Conservation (phyloP, 37 sponge, comb jelly and placozoan genomes). For the Halichondria panicea region DNA sequence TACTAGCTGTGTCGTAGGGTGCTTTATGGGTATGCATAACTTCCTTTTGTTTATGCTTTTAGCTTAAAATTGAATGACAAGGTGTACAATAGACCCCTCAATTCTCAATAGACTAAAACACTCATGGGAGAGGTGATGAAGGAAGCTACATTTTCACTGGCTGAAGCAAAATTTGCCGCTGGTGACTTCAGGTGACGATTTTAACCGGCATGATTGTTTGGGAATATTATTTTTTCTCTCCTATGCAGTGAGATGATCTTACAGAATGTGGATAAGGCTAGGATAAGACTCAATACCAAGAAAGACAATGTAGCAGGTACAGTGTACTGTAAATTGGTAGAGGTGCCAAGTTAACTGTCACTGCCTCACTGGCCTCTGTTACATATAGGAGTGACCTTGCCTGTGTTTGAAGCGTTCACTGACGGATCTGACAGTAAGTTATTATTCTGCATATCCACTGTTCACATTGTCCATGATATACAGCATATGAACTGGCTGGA, state of each 20-base stretch:
- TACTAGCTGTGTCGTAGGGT: too few relatives aligned
- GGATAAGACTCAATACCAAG: slow-evolving; percentile 79
- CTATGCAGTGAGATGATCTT: slow-evolving; percentile 74
- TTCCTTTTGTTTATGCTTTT: too few relatives aligned
- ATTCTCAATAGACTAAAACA: slow-evolving; percentile 74
- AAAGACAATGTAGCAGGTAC: slow-evolving; percentile 98
- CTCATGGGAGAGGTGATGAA: slow-evolving; percentile 96
- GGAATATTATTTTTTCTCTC: neutral
- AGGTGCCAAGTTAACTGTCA: too few relatives aligned
- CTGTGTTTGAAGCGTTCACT: slow-evolving; percentile 78
- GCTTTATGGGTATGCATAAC: too few relatives aligned
- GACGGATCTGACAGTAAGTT: slow-evolving; percentile 85
- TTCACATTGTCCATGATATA: neutral
- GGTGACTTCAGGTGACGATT: slow-evolving; percentile 86
- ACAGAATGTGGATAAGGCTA: slow-evolving; percentile 96
- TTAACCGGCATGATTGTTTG: neutral
- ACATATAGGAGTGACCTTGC: slow-evolving; percentile 74
- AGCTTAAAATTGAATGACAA: too few relatives aligned
- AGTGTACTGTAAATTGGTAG: neutral
- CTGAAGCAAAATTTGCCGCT: slow-evolving; percentile 95
- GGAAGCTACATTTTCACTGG: slow-evolving; percentile 90
- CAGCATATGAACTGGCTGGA: slow-evolving; percentile 88
- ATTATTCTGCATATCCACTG: neutral
- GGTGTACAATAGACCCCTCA: too few relatives aligned
- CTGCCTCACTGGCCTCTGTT: neutral